Evolutionary conservation across 2,797 vertebrate genomes (phyloP).

Genomic region (Limnodromus scolopaceus): DNA sequence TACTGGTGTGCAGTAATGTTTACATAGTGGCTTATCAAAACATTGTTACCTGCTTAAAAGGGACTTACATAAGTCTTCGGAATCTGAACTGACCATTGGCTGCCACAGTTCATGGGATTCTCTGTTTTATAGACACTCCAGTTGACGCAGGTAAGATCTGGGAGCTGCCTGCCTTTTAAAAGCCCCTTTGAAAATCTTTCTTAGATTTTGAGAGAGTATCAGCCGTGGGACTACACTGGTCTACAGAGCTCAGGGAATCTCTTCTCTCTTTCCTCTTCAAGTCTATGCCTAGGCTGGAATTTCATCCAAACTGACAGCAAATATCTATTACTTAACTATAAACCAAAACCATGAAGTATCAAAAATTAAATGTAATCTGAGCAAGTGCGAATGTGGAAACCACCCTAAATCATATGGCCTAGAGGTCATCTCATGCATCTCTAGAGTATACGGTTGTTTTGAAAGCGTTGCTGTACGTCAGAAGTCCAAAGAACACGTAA

Average conservation of each 20-base stretch:
- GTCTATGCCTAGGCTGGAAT: background rate
- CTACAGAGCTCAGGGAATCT: background rate
- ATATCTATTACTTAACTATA: background rate
- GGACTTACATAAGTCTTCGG: background rate
- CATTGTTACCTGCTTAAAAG: background rate
- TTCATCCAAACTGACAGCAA: background rate
- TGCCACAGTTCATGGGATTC: background rate
- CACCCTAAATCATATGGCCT: background rate
- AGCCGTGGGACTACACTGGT: background rate
- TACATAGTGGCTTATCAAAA: background rate
- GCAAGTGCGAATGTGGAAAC: background rate
- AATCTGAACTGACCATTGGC: background rate
- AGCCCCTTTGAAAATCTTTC: background rate
- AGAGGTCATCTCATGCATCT: background rate
- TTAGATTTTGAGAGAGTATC: background rate
- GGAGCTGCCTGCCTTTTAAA: background rate
- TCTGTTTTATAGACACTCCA: background rate
- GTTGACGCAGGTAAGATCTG: background rate
- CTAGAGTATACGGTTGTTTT: background rate
- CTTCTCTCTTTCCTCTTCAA: background rate
- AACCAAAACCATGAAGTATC: background rate
- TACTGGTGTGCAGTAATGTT: background rate
- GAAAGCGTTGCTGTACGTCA: background rate
- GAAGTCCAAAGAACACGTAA: background rate
- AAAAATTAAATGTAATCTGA: background rate